Percentiles rank a stretch among this genome's conserved stretches.
Evolutionary conservation across 2,113 vertebrate species (phyloP).

Genomic region (Rhodinocichla rosea): DNA sequence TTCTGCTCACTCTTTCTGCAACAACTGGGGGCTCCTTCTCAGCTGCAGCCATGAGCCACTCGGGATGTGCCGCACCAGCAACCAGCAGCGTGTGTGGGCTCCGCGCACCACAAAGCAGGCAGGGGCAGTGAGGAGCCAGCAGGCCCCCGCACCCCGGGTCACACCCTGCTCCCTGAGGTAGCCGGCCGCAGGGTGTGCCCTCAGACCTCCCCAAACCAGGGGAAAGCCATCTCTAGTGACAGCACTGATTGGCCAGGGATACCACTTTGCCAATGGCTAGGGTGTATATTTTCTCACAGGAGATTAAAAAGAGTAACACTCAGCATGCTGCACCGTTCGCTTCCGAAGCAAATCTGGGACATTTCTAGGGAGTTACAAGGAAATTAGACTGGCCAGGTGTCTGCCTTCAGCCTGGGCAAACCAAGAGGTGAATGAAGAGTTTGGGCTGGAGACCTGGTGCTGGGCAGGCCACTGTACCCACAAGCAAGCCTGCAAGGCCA

Average conservation of each 20-base stretch:
- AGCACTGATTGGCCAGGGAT: background rate
- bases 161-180: rapidly evolving
- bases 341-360: background rate
- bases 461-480: background rate
- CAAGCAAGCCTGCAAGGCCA: background rate
- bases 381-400: background rate
- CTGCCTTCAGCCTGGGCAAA: background rate
- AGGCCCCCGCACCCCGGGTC: rapidly evolving
- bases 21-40: background rate
- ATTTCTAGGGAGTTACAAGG: background rate
- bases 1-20: background rate
- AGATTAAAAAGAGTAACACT: background rate
- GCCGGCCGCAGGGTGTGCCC: background rate
- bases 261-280: background rate
- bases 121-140: rapidly evolving
- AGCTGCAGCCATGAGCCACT: background rate
- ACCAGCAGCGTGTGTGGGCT: rapidly evolving
- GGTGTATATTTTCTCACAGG: background rate
- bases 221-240: background rate
- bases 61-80: rapidly evolving
- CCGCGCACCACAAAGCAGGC: background rate
- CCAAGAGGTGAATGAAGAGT: background rate
- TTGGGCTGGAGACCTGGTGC: background rate
- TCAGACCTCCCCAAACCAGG: background rate
- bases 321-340: background rate